Evolutionary conservation across 2,888 invertebrate genomes (phyloP), one percentile per base, ranked within the genome.

Genomic region (Phrixothrix hirtus): DNA sequence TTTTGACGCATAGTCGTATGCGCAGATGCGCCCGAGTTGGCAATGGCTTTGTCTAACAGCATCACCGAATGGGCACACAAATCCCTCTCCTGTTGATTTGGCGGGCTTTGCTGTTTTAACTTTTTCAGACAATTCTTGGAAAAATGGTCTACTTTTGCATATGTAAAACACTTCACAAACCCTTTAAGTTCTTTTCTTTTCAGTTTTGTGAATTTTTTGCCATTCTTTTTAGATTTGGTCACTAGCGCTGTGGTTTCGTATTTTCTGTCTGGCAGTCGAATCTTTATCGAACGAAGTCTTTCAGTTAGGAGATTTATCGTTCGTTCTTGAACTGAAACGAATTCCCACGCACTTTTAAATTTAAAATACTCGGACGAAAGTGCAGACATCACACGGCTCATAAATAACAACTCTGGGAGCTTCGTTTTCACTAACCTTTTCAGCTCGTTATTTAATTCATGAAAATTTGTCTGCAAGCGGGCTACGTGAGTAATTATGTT

Each of bases 271-370:
- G 31, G 31, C 6, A 31, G 6, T 2, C 31, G 31, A 2, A 12
- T 31, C 13, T 31, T 13, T 2, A 31, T 31, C 13, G 13, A 12
- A 2, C 31, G 31, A 2, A 31, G 13, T 7, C 12, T 1, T 31
- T 31, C 31, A 3, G 31, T 31, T 6, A 31, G 12, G 6, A 12
- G 11, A 31, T 31, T 31, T 31, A 11, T 31, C 10, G 31, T 31
- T 31, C 7, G 2, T 11, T 31, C 31, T 2, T 10, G n/a, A 11
- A 31, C 6, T 12, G 12, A 13, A 11, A 31, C 12, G 12, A 13
- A 31, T 11, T 36, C 21, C 35, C 35, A 36, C 9, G 21, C 35
- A 21, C 17, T 36, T 36, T 36, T 36, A 9, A 36, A 36, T 21
- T 36, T 21, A 10, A 36, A 36, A 6, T 34, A 34, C 2, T 34